Percentiles rank a stretch among this genome's conserved stretches.
These are phyloP conservation scores for Dendrophyllia cribrosa DNA, from an alignment of 64 coral and sea anemone species.

Conservation along the genomic window DNA sequence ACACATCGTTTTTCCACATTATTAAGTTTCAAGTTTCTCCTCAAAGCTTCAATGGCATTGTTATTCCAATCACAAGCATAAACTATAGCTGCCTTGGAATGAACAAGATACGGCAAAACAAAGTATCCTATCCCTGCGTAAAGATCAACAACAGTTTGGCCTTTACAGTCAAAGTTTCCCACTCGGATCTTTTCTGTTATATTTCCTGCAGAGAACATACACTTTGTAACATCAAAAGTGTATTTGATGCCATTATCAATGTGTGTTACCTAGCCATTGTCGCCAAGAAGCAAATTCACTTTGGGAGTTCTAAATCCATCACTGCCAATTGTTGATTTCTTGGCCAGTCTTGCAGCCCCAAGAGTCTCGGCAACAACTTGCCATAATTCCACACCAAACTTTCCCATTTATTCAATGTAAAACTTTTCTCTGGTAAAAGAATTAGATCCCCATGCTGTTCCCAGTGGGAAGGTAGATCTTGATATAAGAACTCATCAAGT, in stretches of 20 bases:
- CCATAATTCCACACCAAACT: constrained; percentile 78
- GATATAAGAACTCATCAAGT: not conserved
- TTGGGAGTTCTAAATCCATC: constrained; percentile 78
- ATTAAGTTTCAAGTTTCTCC: constrained; percentile 77
- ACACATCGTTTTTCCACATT: constrained; percentile 74
- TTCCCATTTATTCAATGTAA: constrained; percentile 57
- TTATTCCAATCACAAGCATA: constrained; percentile 95
- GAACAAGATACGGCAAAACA: constrained; percentile 88
- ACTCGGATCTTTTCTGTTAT: constrained; percentile 90
- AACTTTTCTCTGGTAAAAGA: constrained; percentile 77
- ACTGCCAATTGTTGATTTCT: constrained; percentile 62
- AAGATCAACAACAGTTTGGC: constrained; percentile 89
- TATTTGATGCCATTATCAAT: constrained; percentile 92
- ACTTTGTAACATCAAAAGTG: constrained; percentile 84
- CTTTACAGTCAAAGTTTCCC: constrained; percentile 75
- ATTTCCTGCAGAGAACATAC: constrained; percentile 94
- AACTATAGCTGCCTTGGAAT: constrained; percentile 75
- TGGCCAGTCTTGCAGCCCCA: constrained; percentile 71
- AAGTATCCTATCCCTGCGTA: constrained; percentile 96
- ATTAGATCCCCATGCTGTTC: constrained; percentile 84
- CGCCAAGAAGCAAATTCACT: constrained; percentile 71
- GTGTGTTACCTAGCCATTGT: constrained; percentile 77
- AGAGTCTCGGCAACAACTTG: constrained; percentile 52
- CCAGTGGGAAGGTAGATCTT: constrained; percentile 76
- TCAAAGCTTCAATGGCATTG: constrained; percentile 81